Percentiles rank a stretch among this genome's conserved stretches.
Conservation (phyloP, 1,140 invertebrate species). For the Tetragnatha versicolor region DNA sequence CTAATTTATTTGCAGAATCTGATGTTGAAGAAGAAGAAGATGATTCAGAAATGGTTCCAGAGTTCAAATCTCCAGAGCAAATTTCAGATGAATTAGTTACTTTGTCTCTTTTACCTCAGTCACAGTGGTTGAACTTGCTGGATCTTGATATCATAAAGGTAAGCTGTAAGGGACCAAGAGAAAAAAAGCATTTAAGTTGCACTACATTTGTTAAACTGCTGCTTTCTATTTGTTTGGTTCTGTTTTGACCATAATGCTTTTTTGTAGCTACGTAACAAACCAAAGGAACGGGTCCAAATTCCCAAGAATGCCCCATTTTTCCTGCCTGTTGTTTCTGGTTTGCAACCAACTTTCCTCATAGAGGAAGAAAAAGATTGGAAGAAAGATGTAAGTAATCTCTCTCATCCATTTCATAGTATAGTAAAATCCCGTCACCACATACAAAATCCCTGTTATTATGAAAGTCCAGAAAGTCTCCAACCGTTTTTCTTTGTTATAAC, state of each 20-base stretch:
- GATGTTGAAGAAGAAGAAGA: conserved; percentile 63
- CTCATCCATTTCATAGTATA: not conserved
- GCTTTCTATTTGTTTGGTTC: too few relatives aligned
- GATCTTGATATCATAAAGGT: conserved; percentile 88
- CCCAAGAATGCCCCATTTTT: conserved; percentile 94
- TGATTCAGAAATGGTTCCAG: conserved; percentile 64
- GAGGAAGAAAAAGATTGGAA: conserved; percentile 17
- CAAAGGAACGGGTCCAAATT: conserved; percentile 79
- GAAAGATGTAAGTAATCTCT: conserved; percentile 44
- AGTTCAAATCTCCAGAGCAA: conserved; percentile 82
- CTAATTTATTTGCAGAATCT: conserved; percentile 7
- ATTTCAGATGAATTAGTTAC: conserved; percentile 83
- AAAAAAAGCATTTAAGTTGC: not conserved
- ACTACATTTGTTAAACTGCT: too few relatives aligned
- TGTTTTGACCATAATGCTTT: conserved; percentile 5
- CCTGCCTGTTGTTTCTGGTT: conserved; percentile 84
- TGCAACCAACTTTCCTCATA: conserved; percentile 82
- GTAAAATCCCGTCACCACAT: not conserved
- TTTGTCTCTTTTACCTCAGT: conserved; percentile 82
- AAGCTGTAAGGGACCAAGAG: not conserved
- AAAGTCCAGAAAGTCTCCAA: too few relatives aligned
- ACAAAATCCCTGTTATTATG: not conserved
- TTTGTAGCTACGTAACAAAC: conserved; percentile 80
- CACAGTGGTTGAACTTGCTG: conserved; percentile 91
- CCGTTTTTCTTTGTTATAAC: too few relatives aligned